These are phyloP conservation scores for Trogon melanurus DNA, from an alignment of 2,113 vertebrate genomes.

Conservation along the genomic window DNA sequence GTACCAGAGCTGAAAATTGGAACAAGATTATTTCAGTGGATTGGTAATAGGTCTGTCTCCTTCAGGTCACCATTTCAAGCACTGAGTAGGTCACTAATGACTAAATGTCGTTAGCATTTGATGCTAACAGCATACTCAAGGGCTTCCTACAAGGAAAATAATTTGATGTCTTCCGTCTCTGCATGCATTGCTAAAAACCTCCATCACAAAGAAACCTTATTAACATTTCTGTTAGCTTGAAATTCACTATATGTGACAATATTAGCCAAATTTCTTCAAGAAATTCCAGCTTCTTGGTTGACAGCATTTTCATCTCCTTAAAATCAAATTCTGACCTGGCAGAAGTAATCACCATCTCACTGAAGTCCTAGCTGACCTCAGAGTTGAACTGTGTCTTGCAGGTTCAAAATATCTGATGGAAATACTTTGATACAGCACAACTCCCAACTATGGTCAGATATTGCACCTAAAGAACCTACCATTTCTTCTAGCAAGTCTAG, in stretches of 20 bases:
- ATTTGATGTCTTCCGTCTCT: not conserved
- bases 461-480: not conserved
- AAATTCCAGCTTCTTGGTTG: not conserved
- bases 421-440: not conserved
- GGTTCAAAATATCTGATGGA: not conserved
- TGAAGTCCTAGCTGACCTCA: not conserved
- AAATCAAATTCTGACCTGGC: not conserved
- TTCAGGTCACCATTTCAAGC: conserved; percentile 14
- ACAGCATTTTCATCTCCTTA: not conserved
- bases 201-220: not conserved
- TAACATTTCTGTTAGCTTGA: not conserved
- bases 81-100: conserved; percentile 40
- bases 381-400: not conserved
- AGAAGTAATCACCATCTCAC: not conserved
- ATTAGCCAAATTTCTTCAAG: not conserved
- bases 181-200: not conserved
- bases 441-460: not conserved
- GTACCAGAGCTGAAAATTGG: not conserved
- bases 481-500: not conserved
- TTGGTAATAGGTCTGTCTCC: not conserved
- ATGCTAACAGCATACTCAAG: not conserved
- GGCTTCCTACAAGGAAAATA: not conserved
- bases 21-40: not conserved
- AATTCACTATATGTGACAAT: not conserved
- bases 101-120: conserved; percentile 6